Conservation (phyloP, 2,888 invertebrate genomes). For the Agrochola lychnidis region DNA sequence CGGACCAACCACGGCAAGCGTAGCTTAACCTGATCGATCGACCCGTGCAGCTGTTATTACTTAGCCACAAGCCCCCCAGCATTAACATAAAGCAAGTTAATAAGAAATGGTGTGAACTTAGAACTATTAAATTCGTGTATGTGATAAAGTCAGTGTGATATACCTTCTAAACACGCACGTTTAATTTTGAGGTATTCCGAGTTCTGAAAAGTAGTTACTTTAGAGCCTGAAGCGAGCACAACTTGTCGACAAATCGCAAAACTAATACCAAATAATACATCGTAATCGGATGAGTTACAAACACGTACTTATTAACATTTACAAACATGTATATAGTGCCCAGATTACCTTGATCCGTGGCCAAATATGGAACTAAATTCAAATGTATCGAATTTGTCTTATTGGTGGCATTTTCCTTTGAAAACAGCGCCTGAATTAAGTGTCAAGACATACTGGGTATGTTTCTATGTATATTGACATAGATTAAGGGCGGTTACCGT, state of each 20-base stretch:
- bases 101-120: not conserved
- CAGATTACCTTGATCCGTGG: slow-evolving; percentile 18
- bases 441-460: slow-evolving; percentile 17
- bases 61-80: no score
- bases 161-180: not conserved
- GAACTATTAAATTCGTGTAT: not conserved
- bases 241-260: slow-evolving; percentile 25
- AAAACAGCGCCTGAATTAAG: slow-evolving; percentile 2
- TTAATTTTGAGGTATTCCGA: not conserved
- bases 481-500: slow-evolving; percentile 36
- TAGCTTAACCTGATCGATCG: no score
- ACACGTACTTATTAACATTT: slow-evolving; percentile 33
- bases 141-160: not conserved
- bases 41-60: no score
- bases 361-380: slow-evolving; percentile 15
- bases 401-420: not conserved
- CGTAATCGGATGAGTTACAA: slow-evolving; percentile 26
- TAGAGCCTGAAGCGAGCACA: slow-evolving; percentile 5
- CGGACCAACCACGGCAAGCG: no score
- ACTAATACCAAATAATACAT: slow-evolving; percentile 18
- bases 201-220: not conserved
- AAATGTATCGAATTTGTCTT: not conserved
- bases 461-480: slow-evolving; percentile 1
- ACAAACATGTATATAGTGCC: slow-evolving; percentile 18
- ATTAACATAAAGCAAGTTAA: no score